A percentile compares a stretch with the other conserved stretches of the same genome.
Conservation (phyloP, 92 coral and sea anemone species). For the Heteractis magnifica region DNA sequence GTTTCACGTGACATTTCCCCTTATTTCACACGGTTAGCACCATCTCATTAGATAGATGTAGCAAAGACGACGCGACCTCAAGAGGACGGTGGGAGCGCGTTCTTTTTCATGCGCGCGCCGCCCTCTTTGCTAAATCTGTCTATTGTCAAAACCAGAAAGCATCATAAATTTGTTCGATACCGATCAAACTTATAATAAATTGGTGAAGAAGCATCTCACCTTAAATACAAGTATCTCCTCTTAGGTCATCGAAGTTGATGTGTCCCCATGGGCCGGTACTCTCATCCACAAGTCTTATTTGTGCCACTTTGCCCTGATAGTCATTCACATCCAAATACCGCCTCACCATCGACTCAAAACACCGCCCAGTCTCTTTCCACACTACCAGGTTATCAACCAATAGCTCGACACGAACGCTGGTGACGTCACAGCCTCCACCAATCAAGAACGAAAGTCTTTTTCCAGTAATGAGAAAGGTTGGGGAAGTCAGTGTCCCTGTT, state of each 20-base stretch:
- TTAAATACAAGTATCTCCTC: slow-evolving; percentile 49
- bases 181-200: too few species aligned
- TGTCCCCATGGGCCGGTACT: slow-evolving; percentile 55
- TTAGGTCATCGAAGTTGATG: slow-evolving; percentile 60
- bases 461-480: slow-evolving; percentile 42
- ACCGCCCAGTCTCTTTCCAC: slow-evolving; percentile 42
- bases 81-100: too few species aligned
- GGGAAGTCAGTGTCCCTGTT: slow-evolving; percentile 66
- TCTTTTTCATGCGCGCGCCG: too few species aligned
- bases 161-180: too few species aligned
- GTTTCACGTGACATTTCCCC: too few species aligned
- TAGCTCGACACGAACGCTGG: slow-evolving; percentile 43
- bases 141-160: too few species aligned
- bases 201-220: neutral
- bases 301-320: slow-evolving; percentile 45
- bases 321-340: slow-evolving; percentile 38
- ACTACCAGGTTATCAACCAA: slow-evolving; percentile 41
- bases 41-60: too few species aligned
- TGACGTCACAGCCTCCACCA: slow-evolving; percentile 65
- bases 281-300: slow-evolving; percentile 46
- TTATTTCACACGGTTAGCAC: too few species aligned
- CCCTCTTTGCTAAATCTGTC: too few species aligned
- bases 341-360: slow-evolving; percentile 49
- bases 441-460: slow-evolving; percentile 41
- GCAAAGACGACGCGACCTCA: too few species aligned